These are phyloP conservation scores for Lagocephalus sceleratus DNA, from an alignment of 2,797 vertebrate genomes.

Conservation along the genomic window DNA sequence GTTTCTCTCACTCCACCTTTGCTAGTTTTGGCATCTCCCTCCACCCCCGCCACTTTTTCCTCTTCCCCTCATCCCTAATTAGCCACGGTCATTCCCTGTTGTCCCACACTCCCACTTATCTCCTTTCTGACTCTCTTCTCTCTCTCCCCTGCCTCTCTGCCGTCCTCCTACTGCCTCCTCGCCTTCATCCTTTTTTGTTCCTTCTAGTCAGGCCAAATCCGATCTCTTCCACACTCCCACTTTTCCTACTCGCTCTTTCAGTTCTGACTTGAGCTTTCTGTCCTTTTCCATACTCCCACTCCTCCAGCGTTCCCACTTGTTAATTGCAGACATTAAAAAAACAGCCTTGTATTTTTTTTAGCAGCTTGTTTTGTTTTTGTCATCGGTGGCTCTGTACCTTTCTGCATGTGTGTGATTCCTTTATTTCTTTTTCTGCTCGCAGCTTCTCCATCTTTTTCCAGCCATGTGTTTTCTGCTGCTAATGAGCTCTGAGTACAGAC, in stretches of 20 bases:
- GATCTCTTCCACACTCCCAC: slow-evolving; percentile 59
- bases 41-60: slow-evolving; percentile 7
- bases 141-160: slow-evolving; percentile 15
- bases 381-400: slow-evolving; percentile 9
- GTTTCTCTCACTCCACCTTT: no score
- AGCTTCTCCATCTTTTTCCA: slow-evolving; percentile 22
- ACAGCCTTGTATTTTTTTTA: no score
- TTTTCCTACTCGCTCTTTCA: slow-evolving; percentile 45
- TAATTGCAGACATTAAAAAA: neutral
- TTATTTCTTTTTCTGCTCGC: slow-evolving; percentile 20
- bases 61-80: slow-evolving; percentile 10
- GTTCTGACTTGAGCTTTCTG: slow-evolving; percentile 45
- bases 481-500: slow-evolving; percentile 55
- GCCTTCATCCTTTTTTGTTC: slow-evolving; percentile 38
- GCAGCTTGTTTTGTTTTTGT: neutral
- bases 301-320: slow-evolving; percentile 10
- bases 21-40: no score
- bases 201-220: slow-evolving; percentile 54
- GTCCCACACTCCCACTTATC: slow-evolving; percentile 23
- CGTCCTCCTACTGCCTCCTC: slow-evolving; percentile 28
- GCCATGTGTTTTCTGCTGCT: slow-evolving; percentile 53
- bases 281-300: slow-evolving; percentile 43
- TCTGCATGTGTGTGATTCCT: slow-evolving; percentile 10
- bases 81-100: slow-evolving; percentile 18
- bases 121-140: slow-evolving; percentile 7